Evolutionary conservation across 1,140 invertebrate genomes (phyloP), one percentile per base, ranked within the genome.

Genomic region (Atta texana): DNA sequence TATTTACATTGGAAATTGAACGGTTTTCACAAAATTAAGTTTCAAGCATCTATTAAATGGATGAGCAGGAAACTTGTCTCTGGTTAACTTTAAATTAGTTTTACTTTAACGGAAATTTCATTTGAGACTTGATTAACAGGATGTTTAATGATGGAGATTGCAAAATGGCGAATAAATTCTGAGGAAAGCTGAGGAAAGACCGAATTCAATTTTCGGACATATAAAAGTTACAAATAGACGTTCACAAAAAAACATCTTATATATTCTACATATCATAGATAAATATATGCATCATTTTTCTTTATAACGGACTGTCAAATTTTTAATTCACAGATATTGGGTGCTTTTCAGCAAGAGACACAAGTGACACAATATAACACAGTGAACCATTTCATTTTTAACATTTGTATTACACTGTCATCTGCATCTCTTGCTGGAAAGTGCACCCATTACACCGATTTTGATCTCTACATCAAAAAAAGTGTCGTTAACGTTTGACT

Each of bases 1-100:
- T 44, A 78, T 77, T 77, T 64, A 77, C 75, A 63, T 49, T 51
- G 61, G 24, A 78, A 78, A 53, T 51, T 78, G 49, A 69, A 53
- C 16, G 10, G 14, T 31, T 24, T 39, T n/a, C 49, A 16, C 31
- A 39, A 80, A 66, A 69, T 80, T 53, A 80, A 34, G 28, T 53
- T 80, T 24, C 8, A 39, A 55, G 44, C 12, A 28, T 69, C 49
- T 80, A 69, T 31, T 80, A 69, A 69, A 69, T 18, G 28, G 28
- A 68, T 34, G 77, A 80, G 31, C 49, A 39, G n/a, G 49, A 39
- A 24, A 69, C 39, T 18, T 81, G 28, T 57, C 64, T 71, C 28
- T 57, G 64, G 28, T 71, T 55, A 81, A 81, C 31, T 71, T 71
- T 53, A 81, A 71, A 71, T 81, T 81, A 69, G 49, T 81, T 81